Evolutionary conservation across 2,797 vertebrate genomes (phyloP).

Genomic region (Tauraco hartlaubi): DNA sequence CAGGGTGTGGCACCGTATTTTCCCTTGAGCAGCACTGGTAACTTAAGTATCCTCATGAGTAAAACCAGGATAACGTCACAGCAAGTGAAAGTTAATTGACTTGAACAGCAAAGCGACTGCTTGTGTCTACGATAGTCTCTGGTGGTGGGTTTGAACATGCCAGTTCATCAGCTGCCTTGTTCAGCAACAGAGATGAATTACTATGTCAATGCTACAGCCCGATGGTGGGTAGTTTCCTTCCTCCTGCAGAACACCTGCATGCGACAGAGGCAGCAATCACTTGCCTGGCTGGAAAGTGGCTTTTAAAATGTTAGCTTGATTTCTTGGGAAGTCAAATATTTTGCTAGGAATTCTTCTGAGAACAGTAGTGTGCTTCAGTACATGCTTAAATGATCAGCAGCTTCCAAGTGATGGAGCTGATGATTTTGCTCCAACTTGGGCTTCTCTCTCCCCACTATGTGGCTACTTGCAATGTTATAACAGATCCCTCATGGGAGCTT

Average conservation of each 20-base stretch:
- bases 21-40: not conserved
- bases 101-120: not conserved
- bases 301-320: not conserved
- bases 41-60: not conserved
- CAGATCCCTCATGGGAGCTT: not conserved
- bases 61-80: not conserved
- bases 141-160: not conserved
- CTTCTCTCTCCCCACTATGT: rapidly evolving
- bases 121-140: rapidly evolving
- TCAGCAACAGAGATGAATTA: not conserved
- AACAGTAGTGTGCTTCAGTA: not conserved
- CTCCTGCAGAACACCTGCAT: not conserved
- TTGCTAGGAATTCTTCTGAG: not conserved
- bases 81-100: not conserved
- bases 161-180: not conserved
- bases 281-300: not conserved
- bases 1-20: rapidly evolving
- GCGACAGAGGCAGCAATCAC: not conserved
- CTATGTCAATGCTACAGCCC: not conserved
- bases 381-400: not conserved
- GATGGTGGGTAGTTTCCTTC: not conserved
- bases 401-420: not conserved
- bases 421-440: not conserved
- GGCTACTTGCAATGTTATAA: not conserved
- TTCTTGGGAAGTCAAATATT: not conserved